Evolutionary conservation across 2,113 vertebrate genomes (phyloP).

Genomic region (Ramphastos sulfuratus): DNA sequence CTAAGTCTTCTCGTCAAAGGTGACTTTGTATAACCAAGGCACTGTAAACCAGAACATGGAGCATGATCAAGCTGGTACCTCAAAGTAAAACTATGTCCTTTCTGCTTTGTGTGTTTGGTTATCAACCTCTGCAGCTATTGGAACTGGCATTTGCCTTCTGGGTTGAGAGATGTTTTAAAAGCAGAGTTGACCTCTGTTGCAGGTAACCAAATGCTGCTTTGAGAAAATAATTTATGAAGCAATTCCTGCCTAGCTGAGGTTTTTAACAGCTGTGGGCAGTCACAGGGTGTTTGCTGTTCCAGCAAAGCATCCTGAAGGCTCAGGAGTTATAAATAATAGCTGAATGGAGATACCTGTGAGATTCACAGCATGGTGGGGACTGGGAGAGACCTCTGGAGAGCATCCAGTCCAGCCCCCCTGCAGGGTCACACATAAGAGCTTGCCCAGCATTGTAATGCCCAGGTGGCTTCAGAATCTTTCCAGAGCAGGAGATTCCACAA

Average conservation of each 20-base stretch:
- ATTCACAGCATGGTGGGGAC: too few species aligned
- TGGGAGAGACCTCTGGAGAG: too few species aligned
- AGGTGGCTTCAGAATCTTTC: too few species aligned
- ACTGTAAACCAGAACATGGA: not conserved
- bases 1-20: not conserved
- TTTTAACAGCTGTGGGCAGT: not conserved
- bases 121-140: not conserved
- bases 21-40: not conserved
- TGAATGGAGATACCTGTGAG: rapidly evolving
- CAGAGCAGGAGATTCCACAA: too few species aligned
- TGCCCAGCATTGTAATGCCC: too few species aligned
- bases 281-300: not conserved
- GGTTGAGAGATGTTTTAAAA: not conserved
- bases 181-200: not conserved
- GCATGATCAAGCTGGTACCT: not conserved
- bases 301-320: not conserved
- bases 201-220: not conserved
- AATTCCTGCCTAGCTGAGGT: not conserved
- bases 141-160: not conserved
- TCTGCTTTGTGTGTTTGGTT: not conserved
- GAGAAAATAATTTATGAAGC: not conserved
- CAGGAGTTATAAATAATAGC: not conserved
- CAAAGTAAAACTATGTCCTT: not conserved
- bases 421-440: too few species aligned
- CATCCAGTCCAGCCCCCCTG: too few species aligned